Percentiles rank a stretch among this genome's conserved stretches.
Evolutionary conservation across 1,140 invertebrate species (phyloP).

Genomic region (Drosophila pseudoobscura): DNA sequence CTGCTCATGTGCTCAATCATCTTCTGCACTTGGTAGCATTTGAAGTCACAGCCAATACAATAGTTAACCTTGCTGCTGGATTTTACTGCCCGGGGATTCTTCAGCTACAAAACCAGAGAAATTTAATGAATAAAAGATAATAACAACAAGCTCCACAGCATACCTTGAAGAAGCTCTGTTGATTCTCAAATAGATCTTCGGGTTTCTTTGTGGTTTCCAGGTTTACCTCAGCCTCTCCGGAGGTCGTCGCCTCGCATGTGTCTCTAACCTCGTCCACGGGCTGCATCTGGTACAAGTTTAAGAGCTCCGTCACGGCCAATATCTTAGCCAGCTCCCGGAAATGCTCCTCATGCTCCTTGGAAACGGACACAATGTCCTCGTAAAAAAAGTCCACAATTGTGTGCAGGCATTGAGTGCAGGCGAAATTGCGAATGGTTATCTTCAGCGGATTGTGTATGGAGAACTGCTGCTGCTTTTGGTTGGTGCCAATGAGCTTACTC

Average conservation of each 20-base stretch:
- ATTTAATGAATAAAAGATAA: background rate
- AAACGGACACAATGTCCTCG: slow-evolving; percentile 75
- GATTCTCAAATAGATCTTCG: slow-evolving; percentile 68
- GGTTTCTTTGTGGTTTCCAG: slow-evolving; percentile 31
- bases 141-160: too few species aligned
- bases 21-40: slow-evolving; percentile 82
- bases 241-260: background rate
- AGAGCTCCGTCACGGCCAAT: slow-evolving; percentile 66
- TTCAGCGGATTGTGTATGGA: slow-evolving; percentile 80
- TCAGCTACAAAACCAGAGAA: slow-evolving; percentile 35
- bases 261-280: slow-evolving; percentile 35
- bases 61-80: slow-evolving; percentile 82
- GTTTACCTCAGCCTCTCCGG: slow-evolving; percentile 23
- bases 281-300: slow-evolving; percentile 69
- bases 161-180: slow-evolving; percentile 77
- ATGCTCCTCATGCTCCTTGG: slow-evolving; percentile 72
- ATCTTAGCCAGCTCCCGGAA: slow-evolving; percentile 73
- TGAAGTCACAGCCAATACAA: slow-evolving; percentile 82
- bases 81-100: slow-evolving; percentile 63
- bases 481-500: slow-evolving; percentile 66
- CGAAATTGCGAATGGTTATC: slow-evolving; percentile 71
- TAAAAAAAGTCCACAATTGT: slow-evolving; percentile 81
- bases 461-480: slow-evolving; percentile 77
- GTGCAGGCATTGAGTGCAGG: slow-evolving; percentile 66
- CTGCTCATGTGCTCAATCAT: slow-evolving; percentile 83